Conservation (phyloP, 2,113 vertebrate species). For the Vidua chalybeata region DNA sequence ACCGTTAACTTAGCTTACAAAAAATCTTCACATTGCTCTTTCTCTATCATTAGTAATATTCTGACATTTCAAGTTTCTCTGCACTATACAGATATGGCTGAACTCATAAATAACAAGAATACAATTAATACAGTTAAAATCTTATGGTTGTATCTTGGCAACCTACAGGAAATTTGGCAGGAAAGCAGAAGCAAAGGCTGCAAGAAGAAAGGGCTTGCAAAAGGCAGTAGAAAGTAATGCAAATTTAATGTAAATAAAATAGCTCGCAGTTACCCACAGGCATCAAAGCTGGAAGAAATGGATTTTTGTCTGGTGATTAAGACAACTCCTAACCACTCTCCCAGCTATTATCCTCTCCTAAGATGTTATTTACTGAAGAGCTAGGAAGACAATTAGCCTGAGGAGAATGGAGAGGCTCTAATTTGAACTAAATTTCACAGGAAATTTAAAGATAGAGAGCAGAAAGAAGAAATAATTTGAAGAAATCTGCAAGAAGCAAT, state of each 20-base stretch:
- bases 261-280: neutral
- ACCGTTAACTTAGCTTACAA: neutral
- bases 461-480: neutral
- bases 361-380: neutral
- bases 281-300: neutral
- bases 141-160: neutral
- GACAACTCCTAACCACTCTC: neutral
- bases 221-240: neutral
- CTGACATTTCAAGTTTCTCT: neutral
- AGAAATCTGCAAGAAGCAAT: neutral
- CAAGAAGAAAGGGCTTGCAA: neutral
- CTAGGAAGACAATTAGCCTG: neutral
- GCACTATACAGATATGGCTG: neutral
- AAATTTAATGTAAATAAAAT: slow-evolving; percentile 28
- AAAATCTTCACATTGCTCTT: neutral
- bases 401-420: neutral
- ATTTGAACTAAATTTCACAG: neutral
- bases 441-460: neutral
- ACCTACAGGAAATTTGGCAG: neutral
- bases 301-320: slow-evolving; percentile 13
- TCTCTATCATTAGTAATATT: neutral
- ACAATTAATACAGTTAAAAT: neutral
- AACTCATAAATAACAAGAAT: neutral
- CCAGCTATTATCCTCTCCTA: neutral
- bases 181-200: neutral